These are phyloP conservation scores for Ciconia stormi DNA, from an alignment of 2,113 vertebrate species.

Conservation along the genomic window DNA sequence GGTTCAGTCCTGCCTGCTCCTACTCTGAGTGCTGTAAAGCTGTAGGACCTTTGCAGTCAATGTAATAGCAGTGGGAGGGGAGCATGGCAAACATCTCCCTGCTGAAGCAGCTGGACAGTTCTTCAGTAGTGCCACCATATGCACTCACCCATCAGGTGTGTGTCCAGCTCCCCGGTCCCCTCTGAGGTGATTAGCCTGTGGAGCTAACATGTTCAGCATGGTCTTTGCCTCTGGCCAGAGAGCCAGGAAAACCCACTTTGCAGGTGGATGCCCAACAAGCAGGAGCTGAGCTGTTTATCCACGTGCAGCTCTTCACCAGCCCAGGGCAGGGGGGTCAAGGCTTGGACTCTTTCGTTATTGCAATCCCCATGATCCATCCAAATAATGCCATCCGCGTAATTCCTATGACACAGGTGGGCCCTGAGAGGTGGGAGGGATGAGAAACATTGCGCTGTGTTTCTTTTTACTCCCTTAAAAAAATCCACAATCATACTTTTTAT, in stretches of 20 bases:
- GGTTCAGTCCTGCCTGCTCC: not conserved
- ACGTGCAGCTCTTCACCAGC: not conserved
- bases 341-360: not conserved
- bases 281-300: not conserved
- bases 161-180: accelerated
- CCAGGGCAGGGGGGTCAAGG: not conserved
- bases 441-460: not conserved
- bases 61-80: not conserved
- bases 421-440: not conserved
- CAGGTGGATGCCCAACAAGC: too few relatives aligned
- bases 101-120: not conserved
- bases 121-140: not conserved
- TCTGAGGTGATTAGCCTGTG: not conserved
- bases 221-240: not conserved
- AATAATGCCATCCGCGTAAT: not conserved
- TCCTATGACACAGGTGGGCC: not conserved
- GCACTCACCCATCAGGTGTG: not conserved
- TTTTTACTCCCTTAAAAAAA: not conserved
- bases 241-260: not conserved
- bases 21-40: not conserved
- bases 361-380: not conserved
- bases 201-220: not conserved
- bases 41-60: not conserved
- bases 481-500: not conserved
- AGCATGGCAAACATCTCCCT: not conserved